Evolutionary conservation across 2,113 vertebrate genomes (phyloP).

Genomic region (Garra rufa): DNA sequence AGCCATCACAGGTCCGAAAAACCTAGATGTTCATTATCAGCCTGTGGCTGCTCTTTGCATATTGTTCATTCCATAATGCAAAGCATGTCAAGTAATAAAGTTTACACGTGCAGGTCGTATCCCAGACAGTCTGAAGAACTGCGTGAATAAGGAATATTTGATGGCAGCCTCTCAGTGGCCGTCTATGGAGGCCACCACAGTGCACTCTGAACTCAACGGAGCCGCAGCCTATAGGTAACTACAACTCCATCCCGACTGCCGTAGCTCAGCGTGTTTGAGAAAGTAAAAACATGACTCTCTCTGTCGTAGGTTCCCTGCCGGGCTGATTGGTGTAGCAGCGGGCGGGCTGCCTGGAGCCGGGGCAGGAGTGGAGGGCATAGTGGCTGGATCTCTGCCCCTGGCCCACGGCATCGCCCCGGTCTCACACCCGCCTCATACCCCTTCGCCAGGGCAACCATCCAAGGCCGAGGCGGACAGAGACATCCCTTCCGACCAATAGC

Average conservation of each 20-base stretch:
- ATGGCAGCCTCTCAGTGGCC: constrained; percentile 91
- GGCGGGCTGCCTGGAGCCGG: constrained; percentile 81
- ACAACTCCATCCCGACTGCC: background rate
- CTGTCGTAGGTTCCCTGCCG: constrained; percentile 83
- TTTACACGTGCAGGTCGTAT: constrained; percentile 79
- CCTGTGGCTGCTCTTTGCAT: background rate
- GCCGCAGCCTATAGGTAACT: constrained; percentile 81
- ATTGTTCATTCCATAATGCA: background rate
- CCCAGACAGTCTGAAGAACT: constrained; percentile 91
- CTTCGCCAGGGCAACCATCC: constrained; percentile 86
- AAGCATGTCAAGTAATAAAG: background rate
- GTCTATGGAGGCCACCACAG: constrained; percentile 84
- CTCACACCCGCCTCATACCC: constrained; percentile 84
- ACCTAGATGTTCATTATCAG: background rate
- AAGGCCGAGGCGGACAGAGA: constrained; percentile 95
- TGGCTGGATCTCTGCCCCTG: constrained; percentile 77
- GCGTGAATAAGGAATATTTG: constrained; percentile 95
- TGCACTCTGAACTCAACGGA: constrained; percentile 91
- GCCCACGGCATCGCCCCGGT: constrained; percentile 84
- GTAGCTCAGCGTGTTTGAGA: background rate
- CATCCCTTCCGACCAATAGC: constrained; percentile 92
- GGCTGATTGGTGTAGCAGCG: constrained; percentile 85
- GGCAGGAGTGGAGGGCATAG: constrained; percentile 85
- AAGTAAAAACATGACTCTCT: constrained; percentile 19
- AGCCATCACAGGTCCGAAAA: constrained; percentile 79